Conservation (phyloP, 1,140 invertebrate genomes). For the Pseudomyrmex sp. region DNA sequence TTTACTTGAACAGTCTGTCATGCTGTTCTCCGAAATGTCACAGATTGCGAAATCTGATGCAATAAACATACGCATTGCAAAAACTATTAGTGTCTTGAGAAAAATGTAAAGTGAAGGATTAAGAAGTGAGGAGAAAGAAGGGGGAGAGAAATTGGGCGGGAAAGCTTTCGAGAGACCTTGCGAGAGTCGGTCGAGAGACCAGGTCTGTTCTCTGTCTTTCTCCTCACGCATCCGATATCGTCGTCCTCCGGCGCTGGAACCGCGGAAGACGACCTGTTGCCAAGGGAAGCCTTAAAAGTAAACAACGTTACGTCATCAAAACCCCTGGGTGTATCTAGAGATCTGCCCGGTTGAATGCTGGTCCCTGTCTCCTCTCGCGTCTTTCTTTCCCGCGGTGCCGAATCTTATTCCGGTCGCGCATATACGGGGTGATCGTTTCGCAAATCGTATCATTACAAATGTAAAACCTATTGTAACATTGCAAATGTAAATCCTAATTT, state of each 20-base stretch:
- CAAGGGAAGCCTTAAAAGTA: constrained; percentile 78
- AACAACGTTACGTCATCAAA: constrained; percentile 77
- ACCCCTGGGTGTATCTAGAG: constrained; percentile 62
- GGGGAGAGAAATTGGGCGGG: constrained; percentile 16
- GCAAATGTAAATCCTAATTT: no score
- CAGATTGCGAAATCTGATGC: neutral
- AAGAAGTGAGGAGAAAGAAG: neutral
- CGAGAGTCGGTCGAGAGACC: neutral
- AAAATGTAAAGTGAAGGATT: neutral
- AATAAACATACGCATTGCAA: neutral
- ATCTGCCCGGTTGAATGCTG: constrained; percentile 45
- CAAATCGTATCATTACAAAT: no score
- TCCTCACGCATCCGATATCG: constrained; percentile 9
- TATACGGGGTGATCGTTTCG: constrained; percentile 41
- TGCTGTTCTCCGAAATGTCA: neutral
- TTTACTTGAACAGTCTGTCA: constrained; percentile 28
- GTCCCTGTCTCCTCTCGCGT: constrained; percentile 49
- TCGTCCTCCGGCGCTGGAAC: constrained; percentile 47
- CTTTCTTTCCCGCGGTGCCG: constrained; percentile 50
- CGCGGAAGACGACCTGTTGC: constrained; percentile 76
- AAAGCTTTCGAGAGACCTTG: constrained; percentile 37
- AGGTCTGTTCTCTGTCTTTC: neutral
- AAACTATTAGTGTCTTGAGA: neutral
- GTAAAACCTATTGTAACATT: no score
- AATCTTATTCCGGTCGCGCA: constrained; percentile 29